Base-by-base conservation (phyloP, 2,113 vertebrate genomes). In the Micronisus gabar region DNA sequence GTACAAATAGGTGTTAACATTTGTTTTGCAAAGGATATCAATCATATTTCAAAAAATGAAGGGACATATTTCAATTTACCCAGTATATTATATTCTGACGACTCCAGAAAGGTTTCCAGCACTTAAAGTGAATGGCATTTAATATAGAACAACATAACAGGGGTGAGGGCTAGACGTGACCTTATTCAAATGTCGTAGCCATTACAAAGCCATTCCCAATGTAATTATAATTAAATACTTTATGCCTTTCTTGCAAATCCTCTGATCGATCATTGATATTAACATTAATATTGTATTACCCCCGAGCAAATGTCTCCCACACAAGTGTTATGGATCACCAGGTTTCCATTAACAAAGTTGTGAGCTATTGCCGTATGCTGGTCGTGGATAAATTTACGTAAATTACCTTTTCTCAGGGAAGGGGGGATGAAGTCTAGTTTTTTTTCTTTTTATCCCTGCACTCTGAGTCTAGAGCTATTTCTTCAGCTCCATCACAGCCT, bases 91-190 rank as follows among this genome's bases (percentile, higher is more conserved):
- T 98, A 98, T 97, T 98, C 98, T 98, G 97, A 98, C 95, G 96
- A 98, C 98, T 98, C 98, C 97, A 97, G 96, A 97, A 98, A 98
- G 98, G 98, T 98, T 98, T 98, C 98, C 97, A 98, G 98, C 98
- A 98, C 98, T 99, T 98, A 98, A 98, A 99, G 98, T 99, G 99
- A 99, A 98, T 99, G 99, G 99, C 99, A 99, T 99, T 99, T 99
- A 99, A 99, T 99, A 99, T 98, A 98, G 98, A 97, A 97, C 97
- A 98, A 99, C 99, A 99, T 98, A 98, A 98, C 98, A 98, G 98
- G 98, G 99, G 99, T 99, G 98, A 98, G 98, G 96, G 98, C 97
- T 95, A 98, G 98, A 98, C 97, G 98, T 99, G 99, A 99, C 99
- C 99, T 99, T 99, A 99, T 99, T 99, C 99, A 99, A 99, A 99